A percentile compares a stretch with the other conserved stretches of the same genome.
These are phyloP conservation scores for Lordiphosa stackelbergi DNA, from an alignment of 1,140 invertebrate species.

Conservation along the genomic window DNA sequence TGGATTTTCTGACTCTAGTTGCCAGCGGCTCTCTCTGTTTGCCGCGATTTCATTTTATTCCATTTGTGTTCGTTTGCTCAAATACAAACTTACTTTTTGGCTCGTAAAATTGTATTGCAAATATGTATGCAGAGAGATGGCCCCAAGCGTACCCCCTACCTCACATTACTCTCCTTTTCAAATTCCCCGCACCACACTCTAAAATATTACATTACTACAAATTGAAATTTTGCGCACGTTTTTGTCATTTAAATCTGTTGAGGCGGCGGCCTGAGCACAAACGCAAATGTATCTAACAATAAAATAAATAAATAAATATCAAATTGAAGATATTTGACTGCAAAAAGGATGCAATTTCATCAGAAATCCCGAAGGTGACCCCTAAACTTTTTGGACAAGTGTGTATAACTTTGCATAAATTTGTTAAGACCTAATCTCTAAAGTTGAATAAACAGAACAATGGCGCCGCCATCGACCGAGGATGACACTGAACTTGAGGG, in stretches of 20 bases:
- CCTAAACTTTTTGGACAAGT: conserved; percentile 19
- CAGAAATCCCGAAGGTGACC: conserved; percentile 47
- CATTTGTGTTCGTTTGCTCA: conserved; percentile 17
- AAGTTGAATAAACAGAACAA: conserved; percentile 55
- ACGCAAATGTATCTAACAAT: conserved; percentile 51
- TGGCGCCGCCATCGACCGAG: conserved; percentile 28
- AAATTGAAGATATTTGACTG: conserved; percentile 56
- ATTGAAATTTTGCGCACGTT: conserved; percentile 72
- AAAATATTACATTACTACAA: conserved; percentile 66
- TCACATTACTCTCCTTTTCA: not conserved
- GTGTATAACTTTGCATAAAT: conserved; percentile 66
- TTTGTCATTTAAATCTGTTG: conserved; percentile 75
- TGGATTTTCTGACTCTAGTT: conserved; percentile 23
- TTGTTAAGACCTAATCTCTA: conserved; percentile 42
- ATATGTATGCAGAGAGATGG: conserved; percentile 34
- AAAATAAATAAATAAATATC: conserved; percentile 39
- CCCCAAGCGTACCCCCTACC: not conserved
- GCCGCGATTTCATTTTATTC: conserved; percentile 37
- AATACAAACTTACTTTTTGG: conserved; percentile 60
- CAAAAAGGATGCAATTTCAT: conserved; percentile 4
- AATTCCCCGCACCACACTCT: conserved; percentile 16
- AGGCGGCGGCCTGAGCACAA: conserved; percentile 28
- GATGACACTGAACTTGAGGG: conserved; percentile 55
- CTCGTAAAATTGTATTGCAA: conserved; percentile 65
- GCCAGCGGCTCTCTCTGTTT: conserved; percentile 32